Evolutionary conservation across 2,888 invertebrate genomes (phyloP), one percentile per base, ranked within the genome.

Genomic region (Brenthis ino): DNA sequence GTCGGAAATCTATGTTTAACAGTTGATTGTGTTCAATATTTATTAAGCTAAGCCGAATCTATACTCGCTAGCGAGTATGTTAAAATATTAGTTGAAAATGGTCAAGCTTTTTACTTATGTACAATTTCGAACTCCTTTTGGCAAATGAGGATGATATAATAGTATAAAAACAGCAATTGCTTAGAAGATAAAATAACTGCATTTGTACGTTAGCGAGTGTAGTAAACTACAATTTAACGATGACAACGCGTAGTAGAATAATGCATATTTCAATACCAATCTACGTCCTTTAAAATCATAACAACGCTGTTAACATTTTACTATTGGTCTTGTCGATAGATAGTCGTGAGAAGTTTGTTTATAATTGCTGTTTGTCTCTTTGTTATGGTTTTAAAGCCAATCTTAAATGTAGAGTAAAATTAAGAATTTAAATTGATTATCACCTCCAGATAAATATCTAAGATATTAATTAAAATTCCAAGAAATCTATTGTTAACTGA

Each of bases 1-100:
- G 75, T 72, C 77, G 70, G 70, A 72, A 69, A 72, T 70, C 65
- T 66, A 71, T 68, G 70, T 70, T 71, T 72, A 75, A 74, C 74
- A 75, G 75, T 63, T 53, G 51, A 63, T 43, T 63, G 14, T 63
- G 37, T 13, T 37, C 53, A 54, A 53, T 54, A 24, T 14, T 20
- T 20, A 20, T 20, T 20, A 20, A 14, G 58, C 47, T 60, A 13
- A 53, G 16, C 54, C 20, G 14, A 53, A 53, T 60, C 60, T 60
- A 50, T 50, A 58, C 14, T 50, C 60, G 60, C 48, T 63, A 43
- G 43, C 63, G 63, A 54, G 53, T 20, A 14, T 43, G 63, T 54
- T 63, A 54, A n/a, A 63, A 63, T 63, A 37, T 63, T n/a, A 37
- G 16, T 63, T 48, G 4, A 14, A 60, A n/a, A n/a, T 28, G 5